Evolutionary conservation across 2,888 invertebrate species (phyloP), one percentile per base, ranked within the genome.

Genomic region (Lepidocyrtinus sp.): DNA sequence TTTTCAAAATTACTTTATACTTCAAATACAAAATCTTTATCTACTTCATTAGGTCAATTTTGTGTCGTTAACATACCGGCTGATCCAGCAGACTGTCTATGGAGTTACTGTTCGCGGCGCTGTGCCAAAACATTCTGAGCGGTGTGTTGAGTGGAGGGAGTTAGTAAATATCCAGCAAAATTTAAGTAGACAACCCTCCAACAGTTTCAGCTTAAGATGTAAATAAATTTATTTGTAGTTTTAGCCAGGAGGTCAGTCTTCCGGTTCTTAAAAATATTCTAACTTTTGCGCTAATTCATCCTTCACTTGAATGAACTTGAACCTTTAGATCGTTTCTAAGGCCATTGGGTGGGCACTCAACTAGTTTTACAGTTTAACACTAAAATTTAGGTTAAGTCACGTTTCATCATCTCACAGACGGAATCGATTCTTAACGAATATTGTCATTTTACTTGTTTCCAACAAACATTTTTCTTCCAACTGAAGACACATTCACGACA

Each of bases 71-170:
- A 72, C 83, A 78, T 82, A 84, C 85, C 65, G 82, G 83, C 67
- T 85, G 81, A 70, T 85, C 85, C 63, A 86, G 82, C 73, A 86
- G 75, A 36, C 75, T 77, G 70, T 86, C 86, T 27, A 86, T 85
- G 36, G 82, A 82, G 19, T 84, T 84, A 83, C 82, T 85, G 50
- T 80, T 83, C 19, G 82, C 82, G 61, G 84, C 82, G 62, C 79
- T 84, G 77, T 79, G 84, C 86, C 86, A 86, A 83, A 86, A 86
- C 86, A 86, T 86, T 22, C 76, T 85, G 36, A n/a, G n/a, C n/a
- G n/a, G n/a, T n/a, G 36, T 36, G 5, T 36, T 12, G 12, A 36
- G 12, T 7, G 5, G 36, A 36, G 12, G n/a, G n/a, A n/a, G n/a
- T n/a, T n/a, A 36, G 36, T 36, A 36, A 7, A 7, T 12, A 5